phyloP scores from a whole-genome alignment of 1,140 invertebrate species.

The Eufriesea mexicana region DNA sequence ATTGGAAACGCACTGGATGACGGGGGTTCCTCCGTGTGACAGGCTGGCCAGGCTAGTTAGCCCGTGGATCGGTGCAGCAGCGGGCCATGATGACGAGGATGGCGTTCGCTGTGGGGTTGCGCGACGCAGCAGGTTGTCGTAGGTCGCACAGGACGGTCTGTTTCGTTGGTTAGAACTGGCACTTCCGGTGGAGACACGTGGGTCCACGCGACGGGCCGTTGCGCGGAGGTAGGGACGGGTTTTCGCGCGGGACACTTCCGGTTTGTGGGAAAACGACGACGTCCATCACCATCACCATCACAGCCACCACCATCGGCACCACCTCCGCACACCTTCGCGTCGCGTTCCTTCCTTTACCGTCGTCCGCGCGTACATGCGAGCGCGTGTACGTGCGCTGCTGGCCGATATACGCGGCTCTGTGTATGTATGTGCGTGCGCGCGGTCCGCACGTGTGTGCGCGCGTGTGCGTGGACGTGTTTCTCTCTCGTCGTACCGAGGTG shows the following conservation, averaged over 20 bases:
- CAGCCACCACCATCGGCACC: conserved; percentile 31
- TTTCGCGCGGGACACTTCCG: conserved; percentile 51
- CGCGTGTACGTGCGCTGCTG: background rate
- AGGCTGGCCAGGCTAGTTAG: too few species aligned
- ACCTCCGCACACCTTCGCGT: conserved; percentile 14
- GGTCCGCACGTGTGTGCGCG: conserved; percentile 41
- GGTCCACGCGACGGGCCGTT: background rate
- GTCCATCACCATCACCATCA: conserved; percentile 37
- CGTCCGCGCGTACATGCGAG: background rate
- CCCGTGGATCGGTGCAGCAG: too few species aligned
- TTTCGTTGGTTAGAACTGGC: conserved; percentile 36
- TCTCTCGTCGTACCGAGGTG: conserved; percentile 63
- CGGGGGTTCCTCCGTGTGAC: too few species aligned
- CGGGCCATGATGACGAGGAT: too few species aligned
- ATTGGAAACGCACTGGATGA: background rate
- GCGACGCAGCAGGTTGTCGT: conserved; percentile 54
- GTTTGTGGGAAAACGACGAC: conserved; percentile 24
- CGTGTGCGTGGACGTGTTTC: conserved; percentile 51
- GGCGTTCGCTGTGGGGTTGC: too few species aligned
- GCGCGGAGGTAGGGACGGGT: background rate
- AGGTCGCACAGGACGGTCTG: conserved; percentile 43
- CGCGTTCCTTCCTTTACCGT: conserved; percentile 25
- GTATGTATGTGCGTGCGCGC: background rate
- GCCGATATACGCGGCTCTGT: background rate
- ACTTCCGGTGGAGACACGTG: conserved; percentile 49